phyloP scores from a whole-genome alignment of 2,113 vertebrate genomes.

The Plecturocebus donacophilus region DNA sequence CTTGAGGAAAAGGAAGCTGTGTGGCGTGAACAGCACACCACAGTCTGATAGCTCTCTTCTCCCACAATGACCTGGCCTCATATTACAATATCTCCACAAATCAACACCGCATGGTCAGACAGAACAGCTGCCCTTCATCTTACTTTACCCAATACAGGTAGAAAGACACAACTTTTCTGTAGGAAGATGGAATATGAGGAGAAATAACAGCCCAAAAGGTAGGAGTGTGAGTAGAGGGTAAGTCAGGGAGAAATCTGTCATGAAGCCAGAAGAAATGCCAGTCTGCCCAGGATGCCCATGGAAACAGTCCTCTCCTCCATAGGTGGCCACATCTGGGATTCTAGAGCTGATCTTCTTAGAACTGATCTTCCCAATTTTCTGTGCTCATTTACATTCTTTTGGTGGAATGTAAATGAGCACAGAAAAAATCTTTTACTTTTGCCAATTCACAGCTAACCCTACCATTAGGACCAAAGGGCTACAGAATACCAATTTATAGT shows the following conservation, averaged over 20 bases:
- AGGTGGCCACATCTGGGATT: not conserved
- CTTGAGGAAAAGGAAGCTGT: not conserved
- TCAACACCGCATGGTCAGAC: not conserved
- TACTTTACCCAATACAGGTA: not conserved
- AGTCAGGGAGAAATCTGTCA: not conserved
- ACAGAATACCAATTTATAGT: not conserved
- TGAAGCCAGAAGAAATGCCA: not conserved
- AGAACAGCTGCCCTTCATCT: not conserved
- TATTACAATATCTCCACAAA: accelerated
- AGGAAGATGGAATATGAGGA: not conserved
- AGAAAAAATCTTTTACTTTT: not conserved
- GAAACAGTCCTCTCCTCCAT: not conserved
- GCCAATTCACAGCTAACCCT: not conserved
- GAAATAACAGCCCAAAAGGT: not conserved
- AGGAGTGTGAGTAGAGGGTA: not conserved
- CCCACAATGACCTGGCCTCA: not conserved
- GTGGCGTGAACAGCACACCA: accelerated
- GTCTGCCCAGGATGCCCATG: not conserved
- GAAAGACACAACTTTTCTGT: not conserved
- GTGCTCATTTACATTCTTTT: not conserved
- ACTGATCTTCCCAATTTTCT: no score
- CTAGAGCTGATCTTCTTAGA: not conserved
- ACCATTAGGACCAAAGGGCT: not conserved
- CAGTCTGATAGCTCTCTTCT: not conserved
- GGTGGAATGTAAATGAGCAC: no score